Evolutionary conservation across 2,113 vertebrate species (phyloP), one percentile per base, ranked within the genome.

Genomic region (Argyrosomus japonicus): DNA sequence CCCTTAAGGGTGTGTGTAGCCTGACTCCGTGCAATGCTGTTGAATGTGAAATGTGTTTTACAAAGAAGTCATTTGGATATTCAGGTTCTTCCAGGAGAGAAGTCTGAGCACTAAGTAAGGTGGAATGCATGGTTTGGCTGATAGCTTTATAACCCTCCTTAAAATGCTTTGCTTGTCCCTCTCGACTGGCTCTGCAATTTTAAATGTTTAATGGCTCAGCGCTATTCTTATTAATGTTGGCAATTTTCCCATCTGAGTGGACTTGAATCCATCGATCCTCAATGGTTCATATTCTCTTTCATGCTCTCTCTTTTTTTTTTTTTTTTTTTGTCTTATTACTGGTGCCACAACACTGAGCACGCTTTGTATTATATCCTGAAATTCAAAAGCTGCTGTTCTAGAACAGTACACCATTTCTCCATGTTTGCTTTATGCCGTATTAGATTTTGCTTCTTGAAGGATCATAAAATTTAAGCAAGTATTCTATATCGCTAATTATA

Each of bases 171-270:
- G 57, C 83, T 62, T 79, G 53, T 81, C 74, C 27, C 77, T 67
- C 62, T 76, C 8, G 29, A 81, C 82, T 79, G 79, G 58, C 54
- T 87, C 36, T 77, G 63, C 79, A 78, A 84, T 84, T 89, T 83
- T 61, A 79, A 87, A 90, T 25, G 73, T 83, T 83, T 89, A 80
- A 90, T 75, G 77, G 77, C 85, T 87, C 68, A 68, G 76, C 21
- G 48, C 62, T 83, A 75, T 88, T 85, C 80, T 85, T 88, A 88
- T 89, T 82, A 88, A 87, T 86, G 85, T 81, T 73, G 73, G 77
- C 86, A 50, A 78, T 83, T 88, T 82, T 70, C 79, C 58, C 63
- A 58, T 85, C 63, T 79, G 50, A 76, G 72, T 67, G 80, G 73
- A 83, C 67, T 67, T 53, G 75, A 72, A 75, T 82, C 36, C 68